phyloP scores from a whole-genome alignment of 2,113 vertebrate genomes.

The Sus scrofa region T2T-Sscrofa CM000830.6:87812501-87813000 shows the following conservation, averaged over 20 bases:
- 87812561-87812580: neutral
- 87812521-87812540: neutral
- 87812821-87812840: conserved; percentile 5
- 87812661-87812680: neutral
- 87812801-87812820: conserved; percentile 31
- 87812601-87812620: neutral
- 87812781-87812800: neutral
- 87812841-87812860: conserved; percentile 18
- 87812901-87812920: neutral
- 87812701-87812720: neutral
- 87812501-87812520: neutral
- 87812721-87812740: neutral
- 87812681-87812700: neutral
- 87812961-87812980: neutral
- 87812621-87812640: neutral
- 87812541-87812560: neutral
- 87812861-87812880: neutral
- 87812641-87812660: neutral
- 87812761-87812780: neutral
- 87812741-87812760: neutral
- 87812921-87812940: neutral
- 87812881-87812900: conserved; percentile 13
- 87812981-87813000: neutral
- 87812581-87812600: conserved; percentile 43
- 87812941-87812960: neutral